Percentiles rank a stretch among this genome's conserved stretches.
Conservation (phyloP, 2,888 invertebrate genomes). For the Drosophila yooni region DNA sequence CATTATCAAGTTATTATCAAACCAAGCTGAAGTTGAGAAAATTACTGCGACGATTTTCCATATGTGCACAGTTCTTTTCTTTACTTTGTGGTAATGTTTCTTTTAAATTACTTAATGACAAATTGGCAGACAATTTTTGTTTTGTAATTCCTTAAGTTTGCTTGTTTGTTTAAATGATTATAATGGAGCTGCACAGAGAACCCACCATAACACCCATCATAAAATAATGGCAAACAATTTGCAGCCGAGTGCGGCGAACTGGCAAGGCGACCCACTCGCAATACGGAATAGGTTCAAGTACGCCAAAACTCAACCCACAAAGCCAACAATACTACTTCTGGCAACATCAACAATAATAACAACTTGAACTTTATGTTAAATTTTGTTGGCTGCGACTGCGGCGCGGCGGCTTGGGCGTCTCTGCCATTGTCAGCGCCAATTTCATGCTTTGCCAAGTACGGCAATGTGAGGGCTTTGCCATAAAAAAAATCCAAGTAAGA, state of each 20-base stretch:
- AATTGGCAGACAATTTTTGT: conserved; percentile 56
- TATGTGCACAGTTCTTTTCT: conserved; percentile 31
- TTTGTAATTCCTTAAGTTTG: conserved; percentile 31
- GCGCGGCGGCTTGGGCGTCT: conserved; percentile 46
- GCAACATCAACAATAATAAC: conserved; percentile 42
- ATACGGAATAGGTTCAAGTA: conserved; percentile 70
- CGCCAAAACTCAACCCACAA: conserved; percentile 48
- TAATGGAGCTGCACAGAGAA: conserved; percentile 60
- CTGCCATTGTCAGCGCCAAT: conserved; percentile 68
- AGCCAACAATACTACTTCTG: conserved; percentile 29
- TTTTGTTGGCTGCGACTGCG: conserved; percentile 19
- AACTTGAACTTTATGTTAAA: conserved; percentile 71
- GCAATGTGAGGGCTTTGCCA: conserved; percentile 47
- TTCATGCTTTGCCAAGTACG: conserved; percentile 67
- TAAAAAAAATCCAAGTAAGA: conserved; percentile 14
- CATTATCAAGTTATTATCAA: conserved; percentile 74
- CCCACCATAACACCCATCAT: conserved; percentile 51
- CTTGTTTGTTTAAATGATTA: conserved; percentile 54
- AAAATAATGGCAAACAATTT: conserved; percentile 70
- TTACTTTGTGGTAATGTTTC: conserved; percentile 28
- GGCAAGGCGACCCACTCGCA: conserved; percentile 61
- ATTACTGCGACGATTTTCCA: conserved; percentile 50
- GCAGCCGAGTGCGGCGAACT: conserved; percentile 17
- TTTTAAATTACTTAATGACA: conserved; percentile 60
- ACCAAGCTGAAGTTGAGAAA: conserved; percentile 41